phyloP scores from a whole-genome alignment of 2,888 invertebrate species.

The Diloba caeruleocephala region DNA sequence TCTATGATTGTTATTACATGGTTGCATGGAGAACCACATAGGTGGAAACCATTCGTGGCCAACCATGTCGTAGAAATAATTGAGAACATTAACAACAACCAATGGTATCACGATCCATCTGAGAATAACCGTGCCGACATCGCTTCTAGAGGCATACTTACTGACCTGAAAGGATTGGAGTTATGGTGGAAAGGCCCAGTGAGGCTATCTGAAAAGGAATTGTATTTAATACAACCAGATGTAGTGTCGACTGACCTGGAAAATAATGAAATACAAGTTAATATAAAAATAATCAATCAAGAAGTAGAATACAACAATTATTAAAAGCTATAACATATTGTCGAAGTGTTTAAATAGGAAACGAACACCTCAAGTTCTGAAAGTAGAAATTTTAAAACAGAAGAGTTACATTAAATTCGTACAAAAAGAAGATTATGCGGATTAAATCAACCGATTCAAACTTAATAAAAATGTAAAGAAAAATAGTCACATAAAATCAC shows the following conservation, averaged over 20 bases:
- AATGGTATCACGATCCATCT: conserved; percentile 30
- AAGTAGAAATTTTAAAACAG: too few relatives aligned
- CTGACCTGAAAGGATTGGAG: conserved; percentile 27
- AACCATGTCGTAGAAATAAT: conserved; percentile 42
- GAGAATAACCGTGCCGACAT: conserved; percentile 41
- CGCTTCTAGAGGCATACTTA: conserved; percentile 39
- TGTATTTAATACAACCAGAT: conserved; percentile 10
- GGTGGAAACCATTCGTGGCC: conserved; percentile 49
- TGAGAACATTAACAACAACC: conserved; percentile 3
- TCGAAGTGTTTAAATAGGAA: not conserved
- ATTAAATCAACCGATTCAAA: not conserved
- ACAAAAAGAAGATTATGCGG: not conserved
- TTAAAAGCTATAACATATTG: not conserved
- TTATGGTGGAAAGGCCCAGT: conserved; percentile 51
- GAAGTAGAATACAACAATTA: too few relatives aligned
- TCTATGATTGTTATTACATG: conserved; percentile 50
- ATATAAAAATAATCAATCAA: not conserved
- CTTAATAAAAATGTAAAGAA: not conserved
- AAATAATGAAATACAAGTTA: not conserved
- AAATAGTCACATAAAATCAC: not conserved
- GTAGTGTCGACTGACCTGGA: conserved; percentile 13
- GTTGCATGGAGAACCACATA: conserved; percentile 43
- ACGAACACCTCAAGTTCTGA: not conserved
- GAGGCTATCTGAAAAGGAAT: conserved; percentile 23
- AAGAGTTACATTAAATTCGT: not conserved